phyloP scores from a whole-genome alignment of 1,140 invertebrate species.

The Trypoxylus dichotomus region DNA sequence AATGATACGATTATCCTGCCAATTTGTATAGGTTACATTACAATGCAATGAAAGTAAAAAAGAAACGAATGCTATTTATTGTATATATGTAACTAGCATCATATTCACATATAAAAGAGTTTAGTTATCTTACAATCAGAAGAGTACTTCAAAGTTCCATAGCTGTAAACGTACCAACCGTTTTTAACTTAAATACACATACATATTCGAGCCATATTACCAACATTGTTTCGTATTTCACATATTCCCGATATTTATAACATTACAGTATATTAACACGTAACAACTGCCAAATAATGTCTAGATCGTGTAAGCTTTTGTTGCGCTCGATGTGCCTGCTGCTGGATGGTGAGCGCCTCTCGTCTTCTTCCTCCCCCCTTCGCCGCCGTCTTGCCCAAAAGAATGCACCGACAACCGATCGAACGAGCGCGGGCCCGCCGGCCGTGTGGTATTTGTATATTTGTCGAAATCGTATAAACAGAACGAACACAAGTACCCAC shows the following conservation, averaged over 20 bases:
- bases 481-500: constrained; percentile 18
- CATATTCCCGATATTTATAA: constrained; percentile 24
- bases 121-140: no score
- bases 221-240: constrained; percentile 8
- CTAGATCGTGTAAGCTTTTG: constrained; percentile 13
- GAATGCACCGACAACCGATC: background rate
- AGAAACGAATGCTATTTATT: no score
- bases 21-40: no score
- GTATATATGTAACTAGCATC: no score
- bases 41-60: no score
- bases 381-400: background rate
- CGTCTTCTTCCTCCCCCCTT: background rate
- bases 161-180: no score
- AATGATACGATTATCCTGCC: no score
- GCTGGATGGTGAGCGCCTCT: background rate
- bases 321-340: background rate
- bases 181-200: background rate
- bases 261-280: constrained; percentile 22
- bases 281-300: constrained; percentile 20
- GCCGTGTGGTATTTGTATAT: constrained; percentile 21
- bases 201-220: background rate
- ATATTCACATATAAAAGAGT: no score
- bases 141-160: no score
- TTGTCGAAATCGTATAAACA: constrained; percentile 18
- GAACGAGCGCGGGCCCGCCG: background rate